These are phyloP conservation scores for Asbolus verrucosus DNA, from an alignment of 1,140 invertebrate genomes.

Conservation along the genomic window DNA sequence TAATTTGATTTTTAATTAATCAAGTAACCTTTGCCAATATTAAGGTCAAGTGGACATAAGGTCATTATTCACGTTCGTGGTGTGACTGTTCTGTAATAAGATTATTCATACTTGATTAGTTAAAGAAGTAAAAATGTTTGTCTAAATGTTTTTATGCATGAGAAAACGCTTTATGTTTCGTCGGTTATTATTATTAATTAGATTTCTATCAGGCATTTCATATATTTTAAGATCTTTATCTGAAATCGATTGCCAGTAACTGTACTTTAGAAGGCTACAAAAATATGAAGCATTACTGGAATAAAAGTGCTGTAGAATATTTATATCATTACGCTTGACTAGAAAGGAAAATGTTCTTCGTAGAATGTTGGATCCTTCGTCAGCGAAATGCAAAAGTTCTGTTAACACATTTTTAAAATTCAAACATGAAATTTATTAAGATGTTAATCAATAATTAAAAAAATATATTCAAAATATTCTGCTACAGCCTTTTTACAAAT, in stretches of 20 bases:
- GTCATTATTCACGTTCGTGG: neutral
- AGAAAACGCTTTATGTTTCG: neutral
- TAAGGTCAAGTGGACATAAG: neutral
- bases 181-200: conserved; percentile 18
- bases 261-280: conserved; percentile 2
- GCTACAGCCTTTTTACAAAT: no score
- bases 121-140: no score
- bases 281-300: neutral
- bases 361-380: no score
- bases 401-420: no score
- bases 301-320: neutral
- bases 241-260: conserved; percentile 17
- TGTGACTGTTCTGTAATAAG: neutral
- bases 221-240: conserved; percentile 15
- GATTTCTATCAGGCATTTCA: conserved; percentile 28
- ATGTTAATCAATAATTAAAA: no score
- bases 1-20: no score
- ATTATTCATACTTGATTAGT: no score
- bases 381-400: no score
- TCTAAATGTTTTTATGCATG: neutral
- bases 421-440: no score
- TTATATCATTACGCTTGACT: conserved; percentile 17
- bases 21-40: no score
- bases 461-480: no score
- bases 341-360: no score